Base-by-base conservation (phyloP, 2,888 invertebrate genomes). In the Drosophila engyochracea region DNA sequence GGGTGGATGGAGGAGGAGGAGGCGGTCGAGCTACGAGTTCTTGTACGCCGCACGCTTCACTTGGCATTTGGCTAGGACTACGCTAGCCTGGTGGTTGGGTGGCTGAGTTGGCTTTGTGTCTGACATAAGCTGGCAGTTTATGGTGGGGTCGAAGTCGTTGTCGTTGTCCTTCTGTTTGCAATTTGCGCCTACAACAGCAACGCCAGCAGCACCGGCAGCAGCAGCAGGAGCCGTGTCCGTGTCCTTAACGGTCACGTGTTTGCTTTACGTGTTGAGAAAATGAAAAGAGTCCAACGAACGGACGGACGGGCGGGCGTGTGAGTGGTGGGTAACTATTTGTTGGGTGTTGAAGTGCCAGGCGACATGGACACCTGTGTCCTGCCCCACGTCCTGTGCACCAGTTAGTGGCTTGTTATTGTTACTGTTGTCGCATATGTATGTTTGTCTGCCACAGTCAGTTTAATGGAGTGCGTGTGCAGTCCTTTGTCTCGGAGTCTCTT, bases 211-310 rank as follows among this genome's bases (percentile, higher is more conserved):
- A 35, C n/a, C 25, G 7, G 7, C 37, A 65, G 77, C 47, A 41
- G 22, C n/a, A 35, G 49, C 51, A 1, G 59, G 14, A 14, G 14
- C 61, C 83, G 61, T 83, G 87, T 71, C 74, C 66, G 75, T 80
- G 66, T 91, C 82, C 90, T 90, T 85, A 85, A 85, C 89, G 89
- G 89, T 87, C 91, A 87, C 87, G 87, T 87, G 87, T 91, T 87
- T 87, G 81, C 86, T 88, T 90, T 87, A 87, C 87, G 87, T 87
- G 87, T 88, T 89, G 87, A 91, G 91, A 86, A 87, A 87, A 87
- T 87, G 87, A 91, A 87, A 87, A 90, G 89, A 85, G 85, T 70
- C 82, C 66, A 65, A 71, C 68, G 52, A 47, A 30, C 67, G 74
- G 47, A 44, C 47, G 58, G 54, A 41, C n/a, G 22, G 19, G n/a